Percentiles rank a stretch among this genome's conserved stretches.
phyloP scores from a whole-genome alignment of 2,888 invertebrate species.

The Drosophila birchii region DNA sequence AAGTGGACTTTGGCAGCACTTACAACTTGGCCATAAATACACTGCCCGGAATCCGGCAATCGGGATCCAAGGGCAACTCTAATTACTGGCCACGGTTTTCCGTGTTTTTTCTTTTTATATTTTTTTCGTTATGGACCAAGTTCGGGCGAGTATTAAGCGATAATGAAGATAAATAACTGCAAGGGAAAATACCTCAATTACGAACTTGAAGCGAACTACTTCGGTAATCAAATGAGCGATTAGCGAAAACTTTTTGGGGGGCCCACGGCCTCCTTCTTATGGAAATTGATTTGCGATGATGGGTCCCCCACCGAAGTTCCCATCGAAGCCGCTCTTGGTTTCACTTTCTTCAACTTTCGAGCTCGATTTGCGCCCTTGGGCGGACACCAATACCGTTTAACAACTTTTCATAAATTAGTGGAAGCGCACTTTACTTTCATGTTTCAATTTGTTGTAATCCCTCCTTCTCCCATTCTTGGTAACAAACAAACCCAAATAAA shows the following conservation, averaged over 20 bases:
- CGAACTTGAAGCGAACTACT: slow-evolving; percentile 71
- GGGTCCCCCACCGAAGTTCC: slow-evolving; percentile 1
- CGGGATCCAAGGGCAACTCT: slow-evolving; percentile 4
- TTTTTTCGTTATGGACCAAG: not conserved
- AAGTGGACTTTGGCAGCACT: slow-evolving; percentile 45
- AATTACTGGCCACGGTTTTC: slow-evolving; percentile 23
- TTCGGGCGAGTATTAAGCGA: slow-evolving; percentile 71
- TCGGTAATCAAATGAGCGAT: slow-evolving; percentile 78
- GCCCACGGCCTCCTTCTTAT: slow-evolving; percentile 25
- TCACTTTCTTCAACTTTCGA: slow-evolving; percentile 1
- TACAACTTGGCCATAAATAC: slow-evolving; percentile 35
- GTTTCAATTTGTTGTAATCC: slow-evolving; percentile 38
- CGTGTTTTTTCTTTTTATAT: not conserved
- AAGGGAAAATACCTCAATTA: slow-evolving; percentile 75
- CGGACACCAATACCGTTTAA: not conserved
- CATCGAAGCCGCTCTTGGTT: slow-evolving; percentile 7
- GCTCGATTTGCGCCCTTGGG: not conserved
- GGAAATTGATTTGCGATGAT: slow-evolving; percentile 41
- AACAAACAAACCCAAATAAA: not conserved
- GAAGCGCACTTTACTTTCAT: slow-evolving; percentile 30
- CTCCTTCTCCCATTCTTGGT: not conserved
- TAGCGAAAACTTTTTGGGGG: slow-evolving; percentile 65
- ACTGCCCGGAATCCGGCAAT: slow-evolving; percentile 3
- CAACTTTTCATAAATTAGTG: slow-evolving; percentile 21
- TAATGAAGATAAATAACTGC: slow-evolving; percentile 77